Evolutionary conservation across 2,113 vertebrate species (phyloP).

Genomic region (Opisthocomus hoazin): DNA sequence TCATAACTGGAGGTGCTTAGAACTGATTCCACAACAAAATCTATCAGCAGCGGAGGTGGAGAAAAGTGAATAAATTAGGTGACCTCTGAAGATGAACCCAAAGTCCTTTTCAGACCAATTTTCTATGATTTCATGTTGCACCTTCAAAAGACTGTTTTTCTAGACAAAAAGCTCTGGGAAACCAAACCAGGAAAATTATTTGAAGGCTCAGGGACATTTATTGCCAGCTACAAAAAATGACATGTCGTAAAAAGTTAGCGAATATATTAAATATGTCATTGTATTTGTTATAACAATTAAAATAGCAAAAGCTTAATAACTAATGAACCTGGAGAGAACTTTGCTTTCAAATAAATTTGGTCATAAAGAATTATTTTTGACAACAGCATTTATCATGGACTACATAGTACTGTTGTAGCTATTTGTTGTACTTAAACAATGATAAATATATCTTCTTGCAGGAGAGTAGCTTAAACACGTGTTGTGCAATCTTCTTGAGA

Average conservation of each 20-base stretch:
- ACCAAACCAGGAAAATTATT: constrained; percentile 7
- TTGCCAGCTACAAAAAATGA: constrained; percentile 61
- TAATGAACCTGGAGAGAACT: constrained; percentile 65
- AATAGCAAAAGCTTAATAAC: constrained; percentile 67
- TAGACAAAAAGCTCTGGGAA: background rate
- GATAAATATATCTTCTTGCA: constrained; percentile 54
- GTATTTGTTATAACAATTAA: constrained; percentile 75
- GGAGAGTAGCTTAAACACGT: constrained; percentile 29
- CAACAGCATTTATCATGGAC: constrained; percentile 50
- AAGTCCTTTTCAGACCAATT: background rate
- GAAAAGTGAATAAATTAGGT: background rate
- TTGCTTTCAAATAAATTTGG: constrained; percentile 65
- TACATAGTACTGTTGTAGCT: constrained; percentile 30
- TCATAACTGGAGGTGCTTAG: background rate
- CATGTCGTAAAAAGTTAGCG: constrained; percentile 52
- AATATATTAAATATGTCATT: constrained; percentile 65
- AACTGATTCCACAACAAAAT: background rate
- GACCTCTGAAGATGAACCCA: background rate
- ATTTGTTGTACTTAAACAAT: constrained; percentile 58
- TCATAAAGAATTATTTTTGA: constrained; percentile 63
- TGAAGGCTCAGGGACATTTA: constrained; percentile 60
- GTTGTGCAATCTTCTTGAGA: constrained; percentile 52
- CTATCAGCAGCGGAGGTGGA: background rate
- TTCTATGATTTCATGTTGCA: background rate
- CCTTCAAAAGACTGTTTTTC: background rate